These are phyloP conservation scores for Gryllus bimaculatus DNA, from an alignment of 1,140 invertebrate species.

Conservation along the genomic window DNA sequence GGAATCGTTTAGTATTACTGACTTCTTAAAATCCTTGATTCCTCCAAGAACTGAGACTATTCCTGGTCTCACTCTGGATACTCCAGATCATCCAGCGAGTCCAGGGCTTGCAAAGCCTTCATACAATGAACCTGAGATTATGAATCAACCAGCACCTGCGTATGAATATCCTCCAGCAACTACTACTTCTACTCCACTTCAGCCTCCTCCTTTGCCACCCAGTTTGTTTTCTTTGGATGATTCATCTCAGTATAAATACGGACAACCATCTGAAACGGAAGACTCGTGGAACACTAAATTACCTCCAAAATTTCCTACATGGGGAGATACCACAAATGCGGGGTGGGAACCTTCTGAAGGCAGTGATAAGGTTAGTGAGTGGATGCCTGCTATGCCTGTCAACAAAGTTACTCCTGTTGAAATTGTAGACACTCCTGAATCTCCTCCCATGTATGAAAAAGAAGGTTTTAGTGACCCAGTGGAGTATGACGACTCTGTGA, in stretches of 20 bases:
- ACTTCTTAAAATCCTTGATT: slow-evolving; percentile 32
- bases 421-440: slow-evolving; percentile 39
- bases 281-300: slow-evolving; percentile 26
- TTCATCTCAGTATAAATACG: slow-evolving; percentile 15
- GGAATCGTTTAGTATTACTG: slow-evolving; percentile 33
- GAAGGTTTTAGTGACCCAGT: slow-evolving; percentile 39
- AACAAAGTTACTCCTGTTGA: slow-evolving; percentile 12
- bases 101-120: not conserved
- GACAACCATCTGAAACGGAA: not conserved
- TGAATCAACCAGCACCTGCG: slow-evolving; percentile 1
- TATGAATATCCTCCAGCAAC: slow-evolving; percentile 13
- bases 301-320: slow-evolving; percentile 42
- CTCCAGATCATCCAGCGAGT: not conserved
- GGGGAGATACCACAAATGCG: slow-evolving; percentile 26
- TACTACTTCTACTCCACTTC: slow-evolving; percentile 14
- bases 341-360: slow-evolving; percentile 14
- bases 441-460: slow-evolving; percentile 55
- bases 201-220: slow-evolving; percentile 19
- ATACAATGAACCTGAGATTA: not conserved
- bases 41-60: slow-evolving; percentile 10
- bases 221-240: slow-evolving; percentile 17
- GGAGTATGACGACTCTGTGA: slow-evolving; percentile 46
- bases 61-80: slow-evolving; percentile 15
- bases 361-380: slow-evolving; percentile 16
- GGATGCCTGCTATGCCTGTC: slow-evolving; percentile 18